Evolutionary conservation across 2,113 vertebrate genomes (phyloP), one percentile per base, ranked within the genome.

Genomic region (Parus major): DNA sequence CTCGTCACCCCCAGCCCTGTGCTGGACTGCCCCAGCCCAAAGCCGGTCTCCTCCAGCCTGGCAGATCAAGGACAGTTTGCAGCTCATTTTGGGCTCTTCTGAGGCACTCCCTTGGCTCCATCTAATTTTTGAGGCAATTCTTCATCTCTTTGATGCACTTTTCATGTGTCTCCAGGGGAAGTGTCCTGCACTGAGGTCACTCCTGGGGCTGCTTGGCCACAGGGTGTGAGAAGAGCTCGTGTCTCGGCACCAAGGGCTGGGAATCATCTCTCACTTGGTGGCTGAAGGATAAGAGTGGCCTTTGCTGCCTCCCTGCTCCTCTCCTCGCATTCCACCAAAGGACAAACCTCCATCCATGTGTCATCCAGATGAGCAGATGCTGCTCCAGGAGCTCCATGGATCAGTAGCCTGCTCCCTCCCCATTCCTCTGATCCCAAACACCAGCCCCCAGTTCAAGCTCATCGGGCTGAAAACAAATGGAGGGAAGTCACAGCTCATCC

Each of bases 301-400:
- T 95, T 83, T 92, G 82, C 75, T 82, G 90, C 92, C 92, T 88
- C 86, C 8, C 88, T 55, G 59, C 86, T 93, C 71, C 61, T 36
- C 90, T 95, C 71, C 49, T 82, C 46, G 5, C 93, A 92, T 93
- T 77, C 90, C 4, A 63, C 69, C 94, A 92, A 90, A 96, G 90
- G 88, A 86, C 50, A 61, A 93, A 55, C 55, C 71, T 80, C 65
- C 71, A 27, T 1, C 68, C 96, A 97, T 96, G 76, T 97, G 96
- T 91, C 82, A 86, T 24, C 94, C 96, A 97, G 96, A 97, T 97
- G 96, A 88, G 77, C 63, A 50, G 89, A 76, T 57, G 86, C 75
- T 94, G 88, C 94, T 95, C 75, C 76, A 88, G 92, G 71, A 96
- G 93, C 94, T 88, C 92, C 88, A 69, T 7, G 90, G 50, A 93